Evolutionary conservation across 2,888 invertebrate species (phyloP), one percentile per base, ranked within the genome.

Genomic region (Pyrgus malvae): DNA sequence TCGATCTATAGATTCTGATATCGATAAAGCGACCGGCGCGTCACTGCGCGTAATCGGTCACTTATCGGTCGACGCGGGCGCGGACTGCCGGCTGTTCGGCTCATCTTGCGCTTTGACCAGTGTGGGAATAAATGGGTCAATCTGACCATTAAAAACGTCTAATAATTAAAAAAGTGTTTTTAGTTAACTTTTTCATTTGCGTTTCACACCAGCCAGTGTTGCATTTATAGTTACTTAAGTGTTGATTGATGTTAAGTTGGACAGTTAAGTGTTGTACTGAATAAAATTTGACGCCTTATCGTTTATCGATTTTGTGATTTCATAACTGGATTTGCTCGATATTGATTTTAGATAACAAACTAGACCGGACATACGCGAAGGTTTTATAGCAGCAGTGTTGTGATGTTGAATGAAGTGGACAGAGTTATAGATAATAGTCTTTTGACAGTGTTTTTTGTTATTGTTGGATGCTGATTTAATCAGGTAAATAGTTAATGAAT

Each of bases 31-130:
- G 65, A 62, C 60, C 58, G 48, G 63, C 63, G 60, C 81, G 69
- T 74, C 80, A 78, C 81, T 78, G 71, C 56, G 60, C 65, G 76
- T 79, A 82, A 80, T 83, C 72, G 68, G 54, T 49, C 72, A 74
- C 73, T 79, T 81, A 81, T 80, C 79, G 78, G 71, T 63, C 66
- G 68, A 67, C 62, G 53, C 45, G 37, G 29, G 45, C n/a, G 31
- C 45, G 37, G 21, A 45, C 37, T 17, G 37, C 21, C 53, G 29
- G 21, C 38, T 38, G 23, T 11, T 41, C 48, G 48, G 53, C 14
- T 42, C 37, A 17, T 48, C 37, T 48, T 27, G 25, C 9, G 25
- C 3, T 12, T 23, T 21, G 19, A 31, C 33, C 45, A 45, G 45
- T 9, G 45, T 33, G 33, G 21, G 31, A 45, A 17, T 17, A 29